Conservation (phyloP, 2,113 vertebrate species). For the Tenebrosternarchus preto region DNA sequence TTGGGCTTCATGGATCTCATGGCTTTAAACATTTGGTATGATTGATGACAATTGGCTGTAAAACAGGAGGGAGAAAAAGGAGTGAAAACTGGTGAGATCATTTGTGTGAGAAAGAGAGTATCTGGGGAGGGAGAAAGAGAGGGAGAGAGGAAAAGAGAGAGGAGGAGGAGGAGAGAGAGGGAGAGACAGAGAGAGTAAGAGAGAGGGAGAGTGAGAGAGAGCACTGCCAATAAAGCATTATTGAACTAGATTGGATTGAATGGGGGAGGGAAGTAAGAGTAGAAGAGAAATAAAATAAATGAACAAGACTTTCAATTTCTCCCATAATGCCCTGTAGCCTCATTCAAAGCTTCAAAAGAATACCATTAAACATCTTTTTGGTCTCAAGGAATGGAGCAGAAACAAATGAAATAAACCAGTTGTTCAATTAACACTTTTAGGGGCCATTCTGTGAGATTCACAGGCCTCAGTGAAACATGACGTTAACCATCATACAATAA, state of each 20-base stretch:
- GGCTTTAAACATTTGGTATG: constrained; percentile 34
- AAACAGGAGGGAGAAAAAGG: constrained; percentile 28
- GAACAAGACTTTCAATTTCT: constrained; percentile 43
- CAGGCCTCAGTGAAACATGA: constrained; percentile 9
- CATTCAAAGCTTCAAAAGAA: constrained; percentile 39
- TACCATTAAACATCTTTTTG: constrained; percentile 44
- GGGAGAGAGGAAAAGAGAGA: constrained; percentile 17
- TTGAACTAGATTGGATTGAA: constrained; percentile 49
- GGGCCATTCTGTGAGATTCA: constrained; percentile 7
- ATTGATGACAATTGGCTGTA: constrained; percentile 45
- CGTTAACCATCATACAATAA: constrained; percentile 32
- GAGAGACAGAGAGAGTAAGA: constrained; percentile 7
- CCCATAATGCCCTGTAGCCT: constrained; percentile 42
- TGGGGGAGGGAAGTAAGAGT: constrained; percentile 23
- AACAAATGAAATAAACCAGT: constrained; percentile 23
- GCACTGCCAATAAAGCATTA: constrained; percentile 41
- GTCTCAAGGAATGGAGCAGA: constrained; percentile 1
- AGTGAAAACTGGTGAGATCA: constrained; percentile 39
- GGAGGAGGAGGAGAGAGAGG: constrained; percentile 30
- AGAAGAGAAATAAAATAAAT: constrained; percentile 35
- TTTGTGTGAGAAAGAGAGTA: constrained; percentile 5
- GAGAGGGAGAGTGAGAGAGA: background rate
- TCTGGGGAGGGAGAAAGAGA: constrained; percentile 1
- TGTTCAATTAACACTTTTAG: constrained; percentile 38
- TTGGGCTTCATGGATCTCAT: constrained; percentile 29